Conservation (phyloP, 2,888 invertebrate genomes). For the Drosophila paramelanica region DNA sequence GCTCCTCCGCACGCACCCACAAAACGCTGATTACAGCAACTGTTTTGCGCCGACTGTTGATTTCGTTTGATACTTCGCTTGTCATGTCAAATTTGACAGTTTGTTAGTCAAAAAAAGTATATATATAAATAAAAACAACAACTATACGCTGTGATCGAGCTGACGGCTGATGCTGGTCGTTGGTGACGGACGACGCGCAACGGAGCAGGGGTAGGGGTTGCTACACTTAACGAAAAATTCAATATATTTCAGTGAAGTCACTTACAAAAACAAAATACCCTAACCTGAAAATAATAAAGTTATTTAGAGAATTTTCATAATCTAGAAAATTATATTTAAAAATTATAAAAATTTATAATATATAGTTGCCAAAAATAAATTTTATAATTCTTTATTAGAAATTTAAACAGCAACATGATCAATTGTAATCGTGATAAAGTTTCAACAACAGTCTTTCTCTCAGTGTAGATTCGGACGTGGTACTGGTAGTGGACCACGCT, state of each 20-base stretch:
- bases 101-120: constrained; percentile 48
- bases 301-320: too few relatives aligned
- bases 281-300: too few relatives aligned
- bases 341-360: too few relatives aligned
- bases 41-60: constrained; percentile 47
- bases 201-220: constrained; percentile 16
- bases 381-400: too few relatives aligned
- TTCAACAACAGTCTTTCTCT: not conserved
- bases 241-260: not conserved
- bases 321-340: too few relatives aligned
- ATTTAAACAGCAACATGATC: too few relatives aligned
- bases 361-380: too few relatives aligned
- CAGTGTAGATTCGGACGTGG: constrained; percentile 1
- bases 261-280: too few relatives aligned
- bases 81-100: constrained; percentile 84
- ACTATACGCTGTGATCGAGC: constrained; percentile 36
- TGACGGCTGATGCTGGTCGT: constrained; percentile 65
- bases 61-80: constrained; percentile 70
- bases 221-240: not conserved
- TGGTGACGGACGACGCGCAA: not conserved
- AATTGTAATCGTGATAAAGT: too few relatives aligned
- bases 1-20: constrained; percentile 60
- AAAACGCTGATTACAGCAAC: constrained; percentile 69
- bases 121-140: constrained; percentile 1
- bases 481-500: constrained; percentile 32